Evolutionary conservation across 2,888 invertebrate species (phyloP), one percentile per base, ranked within the genome.

Genomic region (Nomada lathburiana): DNA sequence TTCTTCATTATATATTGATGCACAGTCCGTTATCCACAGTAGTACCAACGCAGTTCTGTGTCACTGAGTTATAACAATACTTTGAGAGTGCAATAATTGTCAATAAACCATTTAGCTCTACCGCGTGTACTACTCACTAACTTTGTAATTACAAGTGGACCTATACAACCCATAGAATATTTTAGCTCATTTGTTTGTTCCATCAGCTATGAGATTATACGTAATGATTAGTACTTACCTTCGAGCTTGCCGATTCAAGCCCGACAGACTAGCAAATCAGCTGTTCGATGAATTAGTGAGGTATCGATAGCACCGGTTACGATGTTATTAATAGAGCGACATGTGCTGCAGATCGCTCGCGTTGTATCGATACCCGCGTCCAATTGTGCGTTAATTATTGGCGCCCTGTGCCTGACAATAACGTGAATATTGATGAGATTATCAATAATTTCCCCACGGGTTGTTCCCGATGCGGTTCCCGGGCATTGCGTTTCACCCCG

Each of bases 401-500:
- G 87, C 78, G 84, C 76, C 70, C 84, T 87, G 89, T 82, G 88
- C 84, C 91, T 91, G 92, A 91, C 91, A 90, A 91, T 92, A 89
- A 87, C 90, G 86, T 89, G 91, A 87, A 92, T 93, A 93, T 93
- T 92, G 92, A 93, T 91, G 92, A 89, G 90, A 91, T 92, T 92
- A 92, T 93, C 92, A 92, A 92, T 93, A 92, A 93, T 92, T 92
- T 90, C 90, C 89, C 79, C 23, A 26, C 47, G 44, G 69, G 55
- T 72, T 76, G 60, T 74, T 79, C 69, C 52, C 52, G 60, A 65
- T 79, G 78, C 44, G 60, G 75, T 75, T 82, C 69, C 44, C 50
- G 53, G 47, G 18, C 65, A 77, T 71, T 55, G 70, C 63, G 57
- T 57, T 73, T 20, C 69, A 5, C 60, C 59, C 36, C 62, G 29